Percentiles rank a stretch among this genome's conserved stretches.
phyloP scores from a whole-genome alignment of 2,797 vertebrate genomes.

The Cirrhinus molitorella region DNA sequence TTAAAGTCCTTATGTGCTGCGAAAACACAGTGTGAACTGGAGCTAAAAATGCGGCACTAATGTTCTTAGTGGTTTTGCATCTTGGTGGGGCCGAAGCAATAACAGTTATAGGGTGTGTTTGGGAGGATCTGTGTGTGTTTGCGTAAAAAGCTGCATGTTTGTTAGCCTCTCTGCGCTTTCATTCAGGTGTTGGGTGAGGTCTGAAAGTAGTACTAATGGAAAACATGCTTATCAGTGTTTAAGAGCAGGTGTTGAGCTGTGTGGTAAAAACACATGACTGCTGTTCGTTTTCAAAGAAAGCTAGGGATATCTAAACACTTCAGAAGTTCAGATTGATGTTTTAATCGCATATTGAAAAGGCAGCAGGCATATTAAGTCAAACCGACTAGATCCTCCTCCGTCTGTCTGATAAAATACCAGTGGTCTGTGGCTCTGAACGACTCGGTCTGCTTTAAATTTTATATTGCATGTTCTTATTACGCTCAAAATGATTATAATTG shows the following conservation, averaged over 20 bases:
- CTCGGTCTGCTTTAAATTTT: not conserved
- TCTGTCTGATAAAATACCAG: not conserved
- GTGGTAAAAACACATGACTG: constrained; percentile 9
- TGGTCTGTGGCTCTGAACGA: constrained; percentile 17
- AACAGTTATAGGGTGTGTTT: constrained; percentile 22
- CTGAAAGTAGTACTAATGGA: constrained; percentile 12
- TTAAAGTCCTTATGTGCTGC: constrained; percentile 3
- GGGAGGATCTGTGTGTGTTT: constrained; percentile 27
- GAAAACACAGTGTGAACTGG: constrained; percentile 17
- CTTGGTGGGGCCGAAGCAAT: constrained; percentile 16
- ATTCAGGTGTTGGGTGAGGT: constrained; percentile 32
- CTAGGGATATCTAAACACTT: not conserved
- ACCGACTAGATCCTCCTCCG: not conserved
- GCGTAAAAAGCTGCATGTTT: not conserved
- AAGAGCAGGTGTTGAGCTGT: constrained; percentile 25
- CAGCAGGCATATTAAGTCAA: not conserved
- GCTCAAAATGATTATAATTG: constrained; percentile 4
- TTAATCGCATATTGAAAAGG: not conserved
- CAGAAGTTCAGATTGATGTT: not conserved
- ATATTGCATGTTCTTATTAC: constrained; percentile 13
- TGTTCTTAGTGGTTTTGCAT: constrained; percentile 35
- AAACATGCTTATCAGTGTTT: constrained; percentile 26
- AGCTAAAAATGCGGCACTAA: constrained; percentile 26
- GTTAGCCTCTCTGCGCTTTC: not conserved
- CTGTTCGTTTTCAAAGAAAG: not conserved